Conservation (phyloP, 1,140 invertebrate genomes). For the Meloidogyne floridensis region DNA sequence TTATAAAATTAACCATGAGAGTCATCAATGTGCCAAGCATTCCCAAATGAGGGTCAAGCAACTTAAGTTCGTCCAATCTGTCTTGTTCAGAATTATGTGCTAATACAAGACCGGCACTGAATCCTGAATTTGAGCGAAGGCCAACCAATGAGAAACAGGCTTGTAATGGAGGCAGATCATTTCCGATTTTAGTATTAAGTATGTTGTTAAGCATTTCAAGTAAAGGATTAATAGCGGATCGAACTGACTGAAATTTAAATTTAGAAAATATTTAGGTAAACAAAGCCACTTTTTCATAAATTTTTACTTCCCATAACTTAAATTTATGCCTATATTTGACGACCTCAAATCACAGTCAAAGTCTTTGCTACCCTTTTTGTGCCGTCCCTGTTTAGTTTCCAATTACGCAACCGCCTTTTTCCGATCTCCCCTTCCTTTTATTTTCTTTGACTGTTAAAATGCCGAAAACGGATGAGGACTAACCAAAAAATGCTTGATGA, state of each 20-base stretch:
- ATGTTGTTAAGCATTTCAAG: constrained; percentile 12
- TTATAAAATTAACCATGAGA: constrained; percentile 38
- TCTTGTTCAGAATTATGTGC: constrained; percentile 39
- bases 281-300: not conserved
- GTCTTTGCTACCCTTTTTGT: not conserved
- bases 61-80: constrained; percentile 37
- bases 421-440: not conserved
- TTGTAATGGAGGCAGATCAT: not conserved
- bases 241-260: not conserved
- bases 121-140: constrained; percentile 40
- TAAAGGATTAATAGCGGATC: not conserved
- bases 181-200: not conserved
- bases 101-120: constrained; percentile 42
- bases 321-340: constrained; percentile 1
- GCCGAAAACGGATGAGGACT: not conserved
- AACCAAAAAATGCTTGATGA: not conserved
- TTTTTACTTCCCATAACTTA: not conserved
- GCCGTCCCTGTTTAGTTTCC: not conserved
- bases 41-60: constrained; percentile 48
- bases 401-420: constrained; percentile 15
- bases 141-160: constrained; percentile 35
- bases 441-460: constrained; percentile 13
- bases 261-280: not conserved
- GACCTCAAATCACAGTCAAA: constrained; percentile 7
- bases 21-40: constrained; percentile 58